Conservation (phyloP, 2,888 invertebrate genomes). For the Arrhopalites spinosus region DNA sequence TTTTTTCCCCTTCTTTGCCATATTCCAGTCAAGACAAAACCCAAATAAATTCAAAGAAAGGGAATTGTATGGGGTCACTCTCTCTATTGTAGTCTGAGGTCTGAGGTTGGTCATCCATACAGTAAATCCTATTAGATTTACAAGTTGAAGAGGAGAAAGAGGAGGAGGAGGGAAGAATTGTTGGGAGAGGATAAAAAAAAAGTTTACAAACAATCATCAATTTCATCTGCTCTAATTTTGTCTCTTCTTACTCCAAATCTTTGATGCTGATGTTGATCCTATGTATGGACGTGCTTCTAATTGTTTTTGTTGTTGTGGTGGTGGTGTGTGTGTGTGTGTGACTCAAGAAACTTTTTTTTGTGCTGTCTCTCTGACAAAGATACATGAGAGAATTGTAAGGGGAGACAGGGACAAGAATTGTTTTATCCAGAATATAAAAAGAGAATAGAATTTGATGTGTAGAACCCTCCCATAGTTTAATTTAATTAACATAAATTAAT, state of each 20-base stretch:
- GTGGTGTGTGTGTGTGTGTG: no score
- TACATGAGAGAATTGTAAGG: not conserved
- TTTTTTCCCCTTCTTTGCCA: not conserved
- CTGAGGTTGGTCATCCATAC: not conserved
- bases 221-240: slow-evolving; percentile 16
- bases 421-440: not conserved
- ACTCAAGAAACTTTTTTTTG: not conserved
- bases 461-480: no score
- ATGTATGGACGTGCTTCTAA: not conserved
- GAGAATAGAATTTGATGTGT: no score
- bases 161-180: not conserved
- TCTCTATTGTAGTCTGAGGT: not conserved
- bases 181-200: not conserved
- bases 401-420: not conserved
- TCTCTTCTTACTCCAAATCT: not conserved
- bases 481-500: no score
- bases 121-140: not conserved
- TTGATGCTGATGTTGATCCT: not conserved
- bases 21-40: no score
- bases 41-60: no score
- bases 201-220: not conserved
- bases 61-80: no score
- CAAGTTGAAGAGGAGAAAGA: not conserved
- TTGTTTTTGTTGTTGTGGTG: no score
- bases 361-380: not conserved